phyloP scores from a whole-genome alignment of 2,113 vertebrate species.

The Aspiorhynchus laticeps region DNA sequence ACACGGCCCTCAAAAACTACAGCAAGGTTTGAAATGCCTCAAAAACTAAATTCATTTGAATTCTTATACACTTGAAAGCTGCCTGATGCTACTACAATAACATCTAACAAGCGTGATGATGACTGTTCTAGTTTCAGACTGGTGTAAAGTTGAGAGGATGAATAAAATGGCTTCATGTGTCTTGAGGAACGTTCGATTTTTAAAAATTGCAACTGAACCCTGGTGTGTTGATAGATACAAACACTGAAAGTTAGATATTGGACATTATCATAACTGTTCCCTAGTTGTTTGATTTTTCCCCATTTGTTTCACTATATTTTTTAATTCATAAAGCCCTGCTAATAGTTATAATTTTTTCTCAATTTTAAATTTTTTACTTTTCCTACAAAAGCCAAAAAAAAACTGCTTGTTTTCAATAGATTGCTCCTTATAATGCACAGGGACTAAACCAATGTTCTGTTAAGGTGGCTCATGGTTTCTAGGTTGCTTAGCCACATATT shows the following conservation, averaged over 20 bases:
- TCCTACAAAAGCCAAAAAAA: not conserved
- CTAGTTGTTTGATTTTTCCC: not conserved
- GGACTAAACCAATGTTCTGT: slow-evolving; percentile 58
- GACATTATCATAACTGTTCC: slow-evolving; percentile 7
- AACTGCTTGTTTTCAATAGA: not conserved
- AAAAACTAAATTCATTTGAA: slow-evolving; percentile 20
- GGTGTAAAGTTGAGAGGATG: not conserved
- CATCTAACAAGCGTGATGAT: not conserved
- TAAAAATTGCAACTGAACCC: not conserved
- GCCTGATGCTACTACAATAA: slow-evolving; percentile 24
- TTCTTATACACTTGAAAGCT: slow-evolving; percentile 41
- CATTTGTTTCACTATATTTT: not conserved
- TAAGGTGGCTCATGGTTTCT: slow-evolving; percentile 44
- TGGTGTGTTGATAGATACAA: slow-evolving; percentile 15
- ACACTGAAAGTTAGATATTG: slow-evolving; percentile 45
- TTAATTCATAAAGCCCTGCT: not conserved
- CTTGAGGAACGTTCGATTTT: slow-evolving; percentile 52
- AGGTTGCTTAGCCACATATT: not conserved
- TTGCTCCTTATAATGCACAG: not conserved
- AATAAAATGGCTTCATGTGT: slow-evolving; percentile 11
- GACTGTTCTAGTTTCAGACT: slow-evolving; percentile 17
- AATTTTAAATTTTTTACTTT: not conserved
- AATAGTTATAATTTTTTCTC: not conserved
- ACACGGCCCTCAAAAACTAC: slow-evolving; percentile 1
- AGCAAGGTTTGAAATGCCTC: slow-evolving; percentile 44